Conservation (phyloP, 2,797 vertebrate genomes). For the Amblyraja radiata region DNA sequence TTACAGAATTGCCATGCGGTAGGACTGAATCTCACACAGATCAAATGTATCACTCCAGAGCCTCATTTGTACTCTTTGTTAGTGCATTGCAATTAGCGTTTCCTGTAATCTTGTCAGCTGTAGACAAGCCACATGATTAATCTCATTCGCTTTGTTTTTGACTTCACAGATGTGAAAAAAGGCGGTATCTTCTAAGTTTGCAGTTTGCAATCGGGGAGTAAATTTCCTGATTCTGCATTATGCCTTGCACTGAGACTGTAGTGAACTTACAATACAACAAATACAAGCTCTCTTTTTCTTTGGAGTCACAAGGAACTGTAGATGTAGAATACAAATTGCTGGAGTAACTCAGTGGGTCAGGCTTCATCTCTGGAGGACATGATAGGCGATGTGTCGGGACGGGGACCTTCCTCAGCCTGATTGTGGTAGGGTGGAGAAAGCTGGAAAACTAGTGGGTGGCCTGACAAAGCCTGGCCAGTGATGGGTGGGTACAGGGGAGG, state of each 20-base stretch:
- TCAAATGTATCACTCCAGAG: constrained; percentile 17
- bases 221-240: neutral
- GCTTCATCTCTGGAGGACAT: too few species aligned
- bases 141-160: constrained; percentile 5
- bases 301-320: too few species aligned
- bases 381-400: too few species aligned
- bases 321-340: too few species aligned
- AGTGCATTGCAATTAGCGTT: neutral
- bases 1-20: constrained; percentile 13
- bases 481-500: too few species aligned
- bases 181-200: neutral
- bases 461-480: too few species aligned
- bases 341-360: too few species aligned
- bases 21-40: neutral
- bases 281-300: neutral
- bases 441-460: too few species aligned
- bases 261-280: neutral
- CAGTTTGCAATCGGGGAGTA: neutral
- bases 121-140: constrained; percentile 21
- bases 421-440: too few species aligned
- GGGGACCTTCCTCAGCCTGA: too few species aligned
- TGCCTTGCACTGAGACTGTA: neutral
- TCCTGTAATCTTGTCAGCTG: constrained; percentile 28
- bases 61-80: constrained; percentile 8
- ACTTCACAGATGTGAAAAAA: neutral